Evolutionary conservation across 2,797 vertebrate genomes (phyloP), one percentile per base, ranked within the genome.

Genomic region (Danio jaintianensis): DNA sequence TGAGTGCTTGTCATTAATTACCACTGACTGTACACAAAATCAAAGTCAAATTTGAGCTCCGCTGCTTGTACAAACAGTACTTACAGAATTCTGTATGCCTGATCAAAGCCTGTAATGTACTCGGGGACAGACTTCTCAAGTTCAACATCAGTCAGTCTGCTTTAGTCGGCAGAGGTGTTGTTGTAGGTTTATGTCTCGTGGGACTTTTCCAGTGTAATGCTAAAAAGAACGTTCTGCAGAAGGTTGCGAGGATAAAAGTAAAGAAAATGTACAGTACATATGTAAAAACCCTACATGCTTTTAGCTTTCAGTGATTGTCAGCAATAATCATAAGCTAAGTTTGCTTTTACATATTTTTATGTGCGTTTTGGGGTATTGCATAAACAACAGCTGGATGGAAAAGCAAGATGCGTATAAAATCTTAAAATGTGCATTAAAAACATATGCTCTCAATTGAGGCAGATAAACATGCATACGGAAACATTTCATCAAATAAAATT

Each of bases 1-100:
- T 78, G 40, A 82, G 69, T 75, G 12, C 38, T 61, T 70, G 66
- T 53, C 59, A 83, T 84, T 83, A 69, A 83, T 79, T 82, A 75
- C 66, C 29, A 20, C 5, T 64, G 79, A 78, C 58, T 68, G 53
- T 64, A 73, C 73, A 71, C 53, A 79, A 62, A 82, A 67, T 81
- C 74, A 58, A 56, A 43, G 63, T 68, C 69, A 43, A 75, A 75
- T 72, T 40, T 36, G 6, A 55, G 79, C 71, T 52, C 36, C 45
- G n/a, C 18, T 43, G 16, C 42, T 52, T 69, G 58, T 10, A 45
- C 48, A 62, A 74, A 67, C 45, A 9, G 40, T 63, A 63, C 61
- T 73, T 66, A 45, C 4, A 58, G 62, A 67, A 9, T 11, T n/a
- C 22, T 43, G 55, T 75, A 50, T 5, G n/a, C 13, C 43, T 20